These are phyloP conservation scores for Patagioenas fasciata DNA, from an alignment of 2,113 vertebrate species.

Conservation along the genomic window DNA sequence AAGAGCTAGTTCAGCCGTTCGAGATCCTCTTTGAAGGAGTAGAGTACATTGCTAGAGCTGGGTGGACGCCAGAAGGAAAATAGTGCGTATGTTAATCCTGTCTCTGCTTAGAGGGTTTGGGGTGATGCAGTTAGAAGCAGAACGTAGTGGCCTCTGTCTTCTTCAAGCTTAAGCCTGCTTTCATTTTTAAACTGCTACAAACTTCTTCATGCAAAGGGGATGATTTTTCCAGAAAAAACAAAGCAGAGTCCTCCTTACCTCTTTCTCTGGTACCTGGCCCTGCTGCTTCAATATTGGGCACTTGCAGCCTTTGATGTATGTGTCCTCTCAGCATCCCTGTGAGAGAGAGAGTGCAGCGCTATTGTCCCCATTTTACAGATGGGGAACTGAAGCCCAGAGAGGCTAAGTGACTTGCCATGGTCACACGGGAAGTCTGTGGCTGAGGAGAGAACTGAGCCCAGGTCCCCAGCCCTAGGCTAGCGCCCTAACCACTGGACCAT, in stretches of 20 bases:
- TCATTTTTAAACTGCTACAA: constrained; percentile 17
- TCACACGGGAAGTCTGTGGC: constrained; percentile 64
- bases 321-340: constrained; percentile 57
- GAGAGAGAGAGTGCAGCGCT: constrained; percentile 62
- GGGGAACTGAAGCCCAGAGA: constrained; percentile 68
- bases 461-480: constrained; percentile 64
- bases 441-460: constrained; percentile 64
- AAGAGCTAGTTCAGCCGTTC: constrained; percentile 83
- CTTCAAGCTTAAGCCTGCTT: constrained; percentile 50
- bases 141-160: background rate
- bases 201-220: background rate
- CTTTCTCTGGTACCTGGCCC: constrained; percentile 36
- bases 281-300: constrained; percentile 7
- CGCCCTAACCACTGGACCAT: constrained; percentile 58
- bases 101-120: constrained; percentile 48
- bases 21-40: constrained; percentile 84
- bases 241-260: background rate
- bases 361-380: constrained; percentile 68
- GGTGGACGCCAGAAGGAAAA: constrained; percentile 86
- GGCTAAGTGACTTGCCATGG: constrained; percentile 60
- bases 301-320: constrained; percentile 36
- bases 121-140: constrained; percentile 22
- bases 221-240: background rate
- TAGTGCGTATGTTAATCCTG: constrained; percentile 81
- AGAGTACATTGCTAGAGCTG: constrained; percentile 86